phyloP scores from a whole-genome alignment of 2,888 invertebrate species.

The Erebia aethiops region DNA sequence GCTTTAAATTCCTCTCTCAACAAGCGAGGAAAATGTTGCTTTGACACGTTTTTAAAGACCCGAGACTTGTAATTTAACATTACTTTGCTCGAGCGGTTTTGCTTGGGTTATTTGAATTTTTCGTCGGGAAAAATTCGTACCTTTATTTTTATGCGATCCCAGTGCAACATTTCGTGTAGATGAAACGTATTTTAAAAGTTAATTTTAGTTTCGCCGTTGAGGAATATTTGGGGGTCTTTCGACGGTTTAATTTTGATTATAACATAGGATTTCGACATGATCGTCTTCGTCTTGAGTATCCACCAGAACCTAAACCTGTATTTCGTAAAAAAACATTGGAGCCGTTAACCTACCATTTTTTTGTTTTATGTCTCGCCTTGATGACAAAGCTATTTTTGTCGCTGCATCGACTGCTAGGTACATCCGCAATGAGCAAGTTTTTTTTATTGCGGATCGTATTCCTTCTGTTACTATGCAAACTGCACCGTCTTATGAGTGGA shows the following conservation, averaged over 20 bases:
- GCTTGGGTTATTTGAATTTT: slow-evolving; percentile 23
- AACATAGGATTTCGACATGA: no score
- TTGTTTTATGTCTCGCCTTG: no score
- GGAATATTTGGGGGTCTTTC: neutral
- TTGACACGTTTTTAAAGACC: slow-evolving; percentile 45
- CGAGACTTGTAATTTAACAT: slow-evolving; percentile 40
- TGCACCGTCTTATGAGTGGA: neutral
- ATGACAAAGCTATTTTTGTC: no score
- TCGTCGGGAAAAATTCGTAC: neutral
- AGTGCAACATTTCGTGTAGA: neutral
- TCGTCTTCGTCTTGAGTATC: no score
- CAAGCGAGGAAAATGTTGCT: slow-evolving; percentile 43
- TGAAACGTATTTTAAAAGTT: neutral
- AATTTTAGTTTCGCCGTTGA: neutral
- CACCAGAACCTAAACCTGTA: no score
- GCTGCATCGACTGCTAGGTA: no score
- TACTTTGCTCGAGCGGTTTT: slow-evolving; percentile 31
- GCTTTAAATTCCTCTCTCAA: slow-evolving; percentile 41
- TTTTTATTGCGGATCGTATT: no score
- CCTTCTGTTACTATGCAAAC: no score
- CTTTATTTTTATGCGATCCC: slow-evolving; percentile 13
- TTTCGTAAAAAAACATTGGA: no score
- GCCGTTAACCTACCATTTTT: no score
- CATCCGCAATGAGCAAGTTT: no score
- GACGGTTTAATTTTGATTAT: no score